Evolutionary conservation across 2,888 invertebrate species (phyloP).

Genomic region (Gerris lacustris): DNA sequence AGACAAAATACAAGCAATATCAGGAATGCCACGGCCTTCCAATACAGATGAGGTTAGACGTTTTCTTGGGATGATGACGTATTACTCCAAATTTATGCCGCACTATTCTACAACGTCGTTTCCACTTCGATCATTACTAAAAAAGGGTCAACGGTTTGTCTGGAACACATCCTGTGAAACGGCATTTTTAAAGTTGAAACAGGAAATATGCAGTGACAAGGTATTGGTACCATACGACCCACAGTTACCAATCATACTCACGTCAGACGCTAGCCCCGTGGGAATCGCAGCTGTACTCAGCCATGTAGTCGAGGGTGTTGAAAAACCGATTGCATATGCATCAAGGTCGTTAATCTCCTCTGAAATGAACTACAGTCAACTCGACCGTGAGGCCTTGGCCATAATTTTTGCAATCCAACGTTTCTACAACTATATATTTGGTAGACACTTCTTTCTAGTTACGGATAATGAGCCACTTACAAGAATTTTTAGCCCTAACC

Average conservation of each 20-base stretch:
- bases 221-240: conserved; percentile 28
- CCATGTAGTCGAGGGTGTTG: conserved; percentile 20
- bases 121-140: no score
- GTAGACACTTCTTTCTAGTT: conserved; percentile 15
- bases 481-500: conserved; percentile 20
- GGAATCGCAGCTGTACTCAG: conserved; percentile 22
- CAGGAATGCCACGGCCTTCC: no score
- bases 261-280: conserved; percentile 24
- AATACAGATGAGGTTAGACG: no score
- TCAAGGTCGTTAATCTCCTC: conserved; percentile 30
- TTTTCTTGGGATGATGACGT: no score
- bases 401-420: conserved; percentile 19
- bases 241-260: conserved; percentile 23
- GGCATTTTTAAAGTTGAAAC: conserved; percentile 27
- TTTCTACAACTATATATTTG: conserved; percentile 18
- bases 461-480: conserved; percentile 22
- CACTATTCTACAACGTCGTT: no score
- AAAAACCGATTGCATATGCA: conserved; percentile 23
- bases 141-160: background rate
- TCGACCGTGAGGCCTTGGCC: conserved; percentile 26
- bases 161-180: conserved; percentile 25
- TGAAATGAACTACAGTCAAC: conserved; percentile 31
- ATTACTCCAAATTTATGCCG: no score
- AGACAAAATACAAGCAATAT: no score
- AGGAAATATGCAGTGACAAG: conserved; percentile 25